Evolutionary conservation across 1,140 invertebrate genomes (phyloP).

Genomic region (Drosophila grimshawi): DNA sequence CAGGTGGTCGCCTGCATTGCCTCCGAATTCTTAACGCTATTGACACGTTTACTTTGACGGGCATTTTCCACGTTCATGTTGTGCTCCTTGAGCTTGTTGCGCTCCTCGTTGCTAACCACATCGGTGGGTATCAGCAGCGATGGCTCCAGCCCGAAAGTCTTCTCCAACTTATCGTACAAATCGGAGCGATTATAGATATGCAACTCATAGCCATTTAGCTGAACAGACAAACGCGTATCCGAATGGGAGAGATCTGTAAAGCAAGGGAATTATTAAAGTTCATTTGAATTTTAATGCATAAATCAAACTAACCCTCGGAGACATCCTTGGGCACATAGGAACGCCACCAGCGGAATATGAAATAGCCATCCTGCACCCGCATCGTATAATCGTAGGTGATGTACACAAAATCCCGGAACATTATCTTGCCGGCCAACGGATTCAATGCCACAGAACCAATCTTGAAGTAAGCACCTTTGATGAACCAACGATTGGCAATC

Average conservation of each 20-base stretch:
- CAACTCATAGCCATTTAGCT: slow-evolving; percentile 97
- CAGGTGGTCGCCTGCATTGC: slow-evolving; percentile 93
- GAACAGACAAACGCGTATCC: slow-evolving; percentile 95
- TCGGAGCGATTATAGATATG: slow-evolving; percentile 98
- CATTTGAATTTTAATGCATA: background rate
- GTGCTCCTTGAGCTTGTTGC: slow-evolving; percentile 85
- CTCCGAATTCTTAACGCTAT: slow-evolving; percentile 88
- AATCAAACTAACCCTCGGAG: slow-evolving; percentile 90
- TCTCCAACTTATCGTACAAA: slow-evolving; percentile 94
- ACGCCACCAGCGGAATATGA: slow-evolving; percentile 98
- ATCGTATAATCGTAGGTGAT: slow-evolving; percentile 97
- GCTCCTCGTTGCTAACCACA: slow-evolving; percentile 68
- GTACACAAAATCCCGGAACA: slow-evolving; percentile 98
- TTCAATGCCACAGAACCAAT: slow-evolving; percentile 97
- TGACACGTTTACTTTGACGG: slow-evolving; percentile 85
- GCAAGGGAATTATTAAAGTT: slow-evolving; percentile 53
- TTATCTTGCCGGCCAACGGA: slow-evolving; percentile 98
- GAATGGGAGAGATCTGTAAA: slow-evolving; percentile 96
- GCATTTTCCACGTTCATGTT: slow-evolving; percentile 87
- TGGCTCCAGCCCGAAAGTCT: slow-evolving; percentile 93
- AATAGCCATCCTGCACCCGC: slow-evolving; percentile 97
- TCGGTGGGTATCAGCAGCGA: slow-evolving; percentile 88
- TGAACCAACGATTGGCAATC: slow-evolving; percentile 94
- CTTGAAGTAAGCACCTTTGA: slow-evolving; percentile 94
- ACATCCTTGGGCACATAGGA: slow-evolving; percentile 97